A percentile compares a stretch with the other conserved stretches of the same genome.
Conservation (phyloP, 2,113 vertebrate species). For the Sinocyclocheilus maitianheensis region DNA sequence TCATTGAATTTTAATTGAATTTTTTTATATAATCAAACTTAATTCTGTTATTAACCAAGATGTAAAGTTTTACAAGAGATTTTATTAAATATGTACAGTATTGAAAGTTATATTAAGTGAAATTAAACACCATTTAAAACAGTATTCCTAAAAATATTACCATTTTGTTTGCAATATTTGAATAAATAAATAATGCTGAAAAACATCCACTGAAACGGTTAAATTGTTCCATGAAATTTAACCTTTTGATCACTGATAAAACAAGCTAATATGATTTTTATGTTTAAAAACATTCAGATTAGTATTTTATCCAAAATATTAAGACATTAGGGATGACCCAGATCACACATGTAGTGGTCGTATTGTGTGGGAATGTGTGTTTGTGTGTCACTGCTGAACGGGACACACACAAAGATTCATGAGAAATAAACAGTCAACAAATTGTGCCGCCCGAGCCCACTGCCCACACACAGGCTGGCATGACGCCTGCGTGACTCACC, state of each 20-base stretch:
- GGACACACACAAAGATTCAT: slow-evolving; percentile 32
- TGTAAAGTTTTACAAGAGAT: neutral
- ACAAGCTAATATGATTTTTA: neutral
- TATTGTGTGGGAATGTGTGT: neutral
- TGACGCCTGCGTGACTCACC: slow-evolving; percentile 42
- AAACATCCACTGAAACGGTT: neutral
- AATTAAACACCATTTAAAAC: neutral
- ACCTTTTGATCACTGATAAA: neutral
- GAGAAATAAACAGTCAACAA: slow-evolving; percentile 38
- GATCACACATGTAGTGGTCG: neutral
- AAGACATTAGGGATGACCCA: neutral
- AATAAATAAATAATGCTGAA: neutral
- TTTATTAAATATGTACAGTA: neutral
- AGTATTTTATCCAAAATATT: neutral
- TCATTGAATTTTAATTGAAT: no score
- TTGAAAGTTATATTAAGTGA: neutral
- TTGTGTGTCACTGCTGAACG: slow-evolving; percentile 12
- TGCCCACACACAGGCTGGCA: slow-evolving; percentile 44
- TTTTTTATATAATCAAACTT: no score
- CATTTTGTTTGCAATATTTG: neutral
- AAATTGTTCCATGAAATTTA: neutral
- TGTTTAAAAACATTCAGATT: neutral
- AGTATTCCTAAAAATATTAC: neutral
- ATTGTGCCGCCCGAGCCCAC: slow-evolving; percentile 22
- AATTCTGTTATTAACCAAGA: neutral